These are phyloP conservation scores for Ptilorrhoa leucosticta DNA, from an alignment of 2,113 vertebrate genomes.

Conservation along the genomic window DNA sequence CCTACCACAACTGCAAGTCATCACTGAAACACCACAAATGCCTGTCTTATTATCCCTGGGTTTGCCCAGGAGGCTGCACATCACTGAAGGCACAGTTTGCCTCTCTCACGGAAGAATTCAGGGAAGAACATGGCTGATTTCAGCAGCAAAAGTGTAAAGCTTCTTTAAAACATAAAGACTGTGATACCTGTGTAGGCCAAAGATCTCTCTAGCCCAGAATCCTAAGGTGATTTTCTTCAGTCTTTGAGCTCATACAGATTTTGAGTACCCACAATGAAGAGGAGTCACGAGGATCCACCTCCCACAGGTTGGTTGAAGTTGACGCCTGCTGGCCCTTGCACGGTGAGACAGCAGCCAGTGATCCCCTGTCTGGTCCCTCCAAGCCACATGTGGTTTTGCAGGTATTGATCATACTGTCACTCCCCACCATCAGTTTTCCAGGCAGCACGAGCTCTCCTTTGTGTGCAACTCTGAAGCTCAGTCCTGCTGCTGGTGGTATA, in stretches of 20 bases:
- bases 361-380: background rate
- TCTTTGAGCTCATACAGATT: background rate
- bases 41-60: background rate
- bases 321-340: background rate
- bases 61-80: background rate
- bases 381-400: background rate
- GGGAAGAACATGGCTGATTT: background rate
- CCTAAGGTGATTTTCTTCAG: background rate
- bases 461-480: background rate
- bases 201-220: background rate
- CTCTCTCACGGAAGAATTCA: background rate
- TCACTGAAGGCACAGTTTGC: background rate
- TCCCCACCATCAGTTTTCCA: background rate
- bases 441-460: background rate
- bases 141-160: background rate
- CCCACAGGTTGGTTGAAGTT: background rate
- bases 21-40: background rate
- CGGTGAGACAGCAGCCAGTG: background rate
- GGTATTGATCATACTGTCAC: background rate
- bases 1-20: background rate
- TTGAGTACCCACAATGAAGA: background rate
- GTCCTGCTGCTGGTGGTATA: background rate
- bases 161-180: background rate
- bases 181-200: background rate
- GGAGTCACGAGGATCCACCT: background rate